phyloP scores from a whole-genome alignment of 2,113 vertebrate species.

The Paramisgurnus dabryanus region DNA sequence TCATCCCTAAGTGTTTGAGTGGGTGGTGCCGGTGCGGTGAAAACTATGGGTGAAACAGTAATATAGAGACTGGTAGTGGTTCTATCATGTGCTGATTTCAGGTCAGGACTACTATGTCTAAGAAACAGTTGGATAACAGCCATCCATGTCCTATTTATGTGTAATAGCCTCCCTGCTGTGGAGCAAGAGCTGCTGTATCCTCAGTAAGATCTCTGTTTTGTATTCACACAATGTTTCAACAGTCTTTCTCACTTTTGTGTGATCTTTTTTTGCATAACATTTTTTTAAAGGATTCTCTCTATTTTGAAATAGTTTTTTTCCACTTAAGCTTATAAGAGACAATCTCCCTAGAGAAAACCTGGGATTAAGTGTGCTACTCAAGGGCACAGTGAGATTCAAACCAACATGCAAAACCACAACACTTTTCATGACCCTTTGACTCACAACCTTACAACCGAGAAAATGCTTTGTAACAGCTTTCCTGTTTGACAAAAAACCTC shows the following conservation, averaged over 20 bases:
- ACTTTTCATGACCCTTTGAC: no score
- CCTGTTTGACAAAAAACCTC: no score
- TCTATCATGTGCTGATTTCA: constrained; percentile 25
- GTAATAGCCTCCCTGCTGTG: not conserved
- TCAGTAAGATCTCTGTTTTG: not conserved
- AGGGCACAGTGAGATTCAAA: no score
- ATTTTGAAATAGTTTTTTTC: no score
- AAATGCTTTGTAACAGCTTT: no score
- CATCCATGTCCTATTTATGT: constrained; percentile 3
- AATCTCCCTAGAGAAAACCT: no score
- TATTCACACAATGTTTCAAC: not conserved
- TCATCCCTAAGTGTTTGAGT: constrained; percentile 24
- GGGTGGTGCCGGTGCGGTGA: not conserved
- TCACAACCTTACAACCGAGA: no score
- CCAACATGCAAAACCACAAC: no score
- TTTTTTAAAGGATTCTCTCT: no score
- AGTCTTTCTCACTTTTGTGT: not conserved
- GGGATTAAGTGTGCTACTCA: no score
- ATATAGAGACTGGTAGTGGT: not conserved
- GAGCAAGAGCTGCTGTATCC: not conserved
- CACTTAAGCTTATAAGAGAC: no score
- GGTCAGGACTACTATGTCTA: constrained; percentile 14
- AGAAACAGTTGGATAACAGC: constrained; percentile 39
- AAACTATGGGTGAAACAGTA: not conserved
- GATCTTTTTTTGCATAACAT: no score